Conservation (phyloP, 1,140 invertebrate genomes). For the Papilio dardanus region DNA sequence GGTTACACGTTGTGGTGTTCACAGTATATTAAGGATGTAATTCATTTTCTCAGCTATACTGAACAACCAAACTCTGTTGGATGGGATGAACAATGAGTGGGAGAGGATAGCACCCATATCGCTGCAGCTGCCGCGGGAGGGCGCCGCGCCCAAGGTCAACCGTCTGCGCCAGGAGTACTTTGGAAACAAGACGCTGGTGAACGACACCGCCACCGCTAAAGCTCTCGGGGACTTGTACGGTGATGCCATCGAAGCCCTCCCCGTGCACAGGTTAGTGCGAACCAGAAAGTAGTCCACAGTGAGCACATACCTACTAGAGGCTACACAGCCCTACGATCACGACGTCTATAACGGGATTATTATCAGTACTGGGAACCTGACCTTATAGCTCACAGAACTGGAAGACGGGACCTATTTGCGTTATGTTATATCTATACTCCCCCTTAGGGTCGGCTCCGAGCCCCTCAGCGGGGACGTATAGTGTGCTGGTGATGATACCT, state of each 20-base stretch:
- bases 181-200: constrained; percentile 40
- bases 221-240: constrained; percentile 58
- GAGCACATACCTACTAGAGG: background rate
- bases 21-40: background rate
- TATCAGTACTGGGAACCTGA: too few relatives aligned
- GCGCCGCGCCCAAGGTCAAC: constrained; percentile 1
- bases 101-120: constrained; percentile 55
- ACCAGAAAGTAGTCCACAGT: background rate
- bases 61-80: constrained; percentile 46
- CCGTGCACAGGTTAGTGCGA: constrained; percentile 51
- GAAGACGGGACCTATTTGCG: too few relatives aligned
- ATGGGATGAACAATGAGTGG: constrained; percentile 59
- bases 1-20: background rate
- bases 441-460: too few relatives aligned
- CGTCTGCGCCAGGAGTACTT: constrained; percentile 49
- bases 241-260: constrained; percentile 56
- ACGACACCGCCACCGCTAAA: constrained; percentile 44
- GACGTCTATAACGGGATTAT: background rate
- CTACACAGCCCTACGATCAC: background rate
- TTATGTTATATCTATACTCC: too few relatives aligned
- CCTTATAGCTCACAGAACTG: too few relatives aligned
- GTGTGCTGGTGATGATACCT: too few relatives aligned
- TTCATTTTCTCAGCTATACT: constrained; percentile 50
- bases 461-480: too few relatives aligned
- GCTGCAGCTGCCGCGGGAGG: constrained; percentile 50